A percentile compares a stretch with the other conserved stretches of the same genome.
These are phyloP conservation scores for Oophaga pumilio DNA, from an alignment of 2,113 vertebrate genomes.

Conservation along the genomic window DNA sequence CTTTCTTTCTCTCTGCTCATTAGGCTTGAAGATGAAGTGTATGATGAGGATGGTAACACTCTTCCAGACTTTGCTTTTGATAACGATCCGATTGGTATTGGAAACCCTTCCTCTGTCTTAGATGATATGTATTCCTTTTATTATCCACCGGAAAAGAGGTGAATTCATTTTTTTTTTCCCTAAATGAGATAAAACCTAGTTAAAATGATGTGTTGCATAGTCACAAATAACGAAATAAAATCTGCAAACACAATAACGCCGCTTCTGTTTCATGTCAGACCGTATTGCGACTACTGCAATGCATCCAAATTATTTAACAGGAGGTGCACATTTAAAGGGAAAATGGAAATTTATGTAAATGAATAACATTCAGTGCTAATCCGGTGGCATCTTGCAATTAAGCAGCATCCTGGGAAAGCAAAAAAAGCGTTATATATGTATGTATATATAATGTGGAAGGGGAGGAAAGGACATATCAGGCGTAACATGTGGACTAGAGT, in stretches of 20 bases:
- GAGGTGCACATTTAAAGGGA: constrained; percentile 39
- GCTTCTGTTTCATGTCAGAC: constrained; percentile 53
- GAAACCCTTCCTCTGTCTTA: constrained; percentile 76
- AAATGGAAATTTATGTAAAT: constrained; percentile 51
- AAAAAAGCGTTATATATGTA: constrained; percentile 11
- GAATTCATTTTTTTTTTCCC: constrained; percentile 59
- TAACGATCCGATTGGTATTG: constrained; percentile 77
- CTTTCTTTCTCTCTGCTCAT: constrained; percentile 57
- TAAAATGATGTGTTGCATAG: constrained; percentile 48
- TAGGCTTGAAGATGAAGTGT: constrained; percentile 87
- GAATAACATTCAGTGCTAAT: constrained; percentile 35
- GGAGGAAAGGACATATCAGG: constrained; percentile 34
- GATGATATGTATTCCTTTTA: constrained; percentile 83
- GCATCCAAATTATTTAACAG: constrained; percentile 50
- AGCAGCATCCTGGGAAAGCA: constrained; percentile 17
- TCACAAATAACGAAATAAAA: constrained; percentile 50
- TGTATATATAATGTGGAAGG: constrained; percentile 14
- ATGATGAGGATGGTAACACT: constrained; percentile 85
- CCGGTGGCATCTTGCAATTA: constrained; percentile 49
- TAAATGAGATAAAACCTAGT: constrained; percentile 38
- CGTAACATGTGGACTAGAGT: constrained; percentile 43
- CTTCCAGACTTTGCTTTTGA: constrained; percentile 84
- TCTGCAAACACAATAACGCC: constrained; percentile 48
- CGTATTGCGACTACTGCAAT: constrained; percentile 34
- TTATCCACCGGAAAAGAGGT: constrained; percentile 84